Evolutionary conservation across 2,888 invertebrate species (phyloP).

Genomic region (Selenia dentaria): DNA sequence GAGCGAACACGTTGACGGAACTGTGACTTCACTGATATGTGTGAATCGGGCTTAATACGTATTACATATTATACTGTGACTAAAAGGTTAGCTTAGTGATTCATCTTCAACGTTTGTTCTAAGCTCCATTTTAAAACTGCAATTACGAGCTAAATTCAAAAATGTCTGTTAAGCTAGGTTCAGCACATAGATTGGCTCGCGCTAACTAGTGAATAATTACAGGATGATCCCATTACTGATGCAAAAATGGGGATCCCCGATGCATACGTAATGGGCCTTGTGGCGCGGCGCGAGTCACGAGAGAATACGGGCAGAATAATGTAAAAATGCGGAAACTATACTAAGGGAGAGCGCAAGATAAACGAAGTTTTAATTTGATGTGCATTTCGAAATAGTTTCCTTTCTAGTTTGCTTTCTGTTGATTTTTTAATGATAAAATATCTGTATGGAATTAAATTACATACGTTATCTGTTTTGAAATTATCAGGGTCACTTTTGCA

Average conservation of each 20-base stretch:
- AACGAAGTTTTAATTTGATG: constrained; percentile 4
- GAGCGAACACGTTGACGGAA: no score
- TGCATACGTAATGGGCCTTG: constrained; percentile 70
- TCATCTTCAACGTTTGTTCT: not conserved
- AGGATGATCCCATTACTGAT: constrained; percentile 80
- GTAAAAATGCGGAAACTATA: not conserved
- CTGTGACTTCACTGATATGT: no score
- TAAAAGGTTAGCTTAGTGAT: no score
- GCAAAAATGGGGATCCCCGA: constrained; percentile 76
- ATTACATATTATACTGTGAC: no score
- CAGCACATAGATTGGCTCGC: constrained; percentile 62
- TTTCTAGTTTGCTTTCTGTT: no score
- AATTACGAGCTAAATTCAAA: constrained; percentile 49
- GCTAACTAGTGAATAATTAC: constrained; percentile 81
- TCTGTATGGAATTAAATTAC: no score
- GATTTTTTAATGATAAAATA: no score
- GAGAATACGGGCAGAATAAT: constrained; percentile 18
- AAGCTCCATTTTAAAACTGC: constrained; percentile 15
- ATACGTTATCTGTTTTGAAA: no score
- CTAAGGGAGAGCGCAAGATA: not conserved
- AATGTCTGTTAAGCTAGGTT: constrained; percentile 36
- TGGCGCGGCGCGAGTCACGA: constrained; percentile 45
- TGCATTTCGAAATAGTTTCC: constrained; percentile 12
- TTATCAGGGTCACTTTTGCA: no score
- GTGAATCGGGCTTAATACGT: no score